These are phyloP conservation scores for Agrypnia vestita DNA, from an alignment of 1,140 invertebrate species.

Conservation along the genomic window DNA sequence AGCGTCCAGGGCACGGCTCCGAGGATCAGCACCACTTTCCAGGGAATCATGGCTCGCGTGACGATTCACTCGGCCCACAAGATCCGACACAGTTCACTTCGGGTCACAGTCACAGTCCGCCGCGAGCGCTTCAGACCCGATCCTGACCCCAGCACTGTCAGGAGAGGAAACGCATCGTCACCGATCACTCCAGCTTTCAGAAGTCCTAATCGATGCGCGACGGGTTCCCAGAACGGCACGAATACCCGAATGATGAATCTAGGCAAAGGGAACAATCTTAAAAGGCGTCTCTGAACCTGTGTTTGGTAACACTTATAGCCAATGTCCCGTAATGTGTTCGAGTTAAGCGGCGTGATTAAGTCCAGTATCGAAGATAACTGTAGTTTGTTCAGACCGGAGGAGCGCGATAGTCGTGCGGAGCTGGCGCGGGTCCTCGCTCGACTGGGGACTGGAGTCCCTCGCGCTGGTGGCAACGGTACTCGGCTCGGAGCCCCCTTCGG, in stretches of 20 bases:
- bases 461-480: not conserved
- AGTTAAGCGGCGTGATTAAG: conserved; percentile 2
- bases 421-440: no score
- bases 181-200: no score
- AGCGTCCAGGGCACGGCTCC: conserved; percentile 56
- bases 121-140: not conserved
- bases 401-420: not conserved
- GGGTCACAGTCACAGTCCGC: conserved; percentile 6
- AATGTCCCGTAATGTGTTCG: conserved; percentile 30
- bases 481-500: not conserved
- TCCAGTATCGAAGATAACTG: conserved; percentile 38
- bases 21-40: conserved; percentile 60
- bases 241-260: not conserved
- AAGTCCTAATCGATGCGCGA: no score
- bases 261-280: conserved; percentile 14
- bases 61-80: conserved; percentile 3
- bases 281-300: not conserved
- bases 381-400: not conserved
- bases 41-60: conserved; percentile 47
- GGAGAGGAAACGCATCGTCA: not conserved
- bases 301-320: conserved; percentile 12
- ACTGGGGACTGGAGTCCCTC: not conserved
- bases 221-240: not conserved
- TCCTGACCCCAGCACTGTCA: not conserved
- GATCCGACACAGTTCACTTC: not conserved